A percentile compares a stretch with the other conserved stretches of the same genome.
Evolutionary conservation across 2,113 vertebrate species (phyloP).

Genomic region (Python bivittatus): DNA sequence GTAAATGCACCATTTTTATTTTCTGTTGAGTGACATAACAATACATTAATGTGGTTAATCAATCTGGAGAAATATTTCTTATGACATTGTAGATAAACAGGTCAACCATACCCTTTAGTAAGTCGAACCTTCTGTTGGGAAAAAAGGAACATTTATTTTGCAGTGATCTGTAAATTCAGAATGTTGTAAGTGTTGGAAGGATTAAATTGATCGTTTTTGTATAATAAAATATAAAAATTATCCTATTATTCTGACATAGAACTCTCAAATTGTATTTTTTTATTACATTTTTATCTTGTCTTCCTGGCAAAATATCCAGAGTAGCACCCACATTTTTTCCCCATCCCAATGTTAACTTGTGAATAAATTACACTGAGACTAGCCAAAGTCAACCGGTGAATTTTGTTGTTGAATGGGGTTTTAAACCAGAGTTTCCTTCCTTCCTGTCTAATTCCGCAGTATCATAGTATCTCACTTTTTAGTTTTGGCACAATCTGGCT

Average conservation of each 20-base stretch:
- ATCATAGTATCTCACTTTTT: not conserved
- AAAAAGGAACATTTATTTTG: conserved; percentile 1
- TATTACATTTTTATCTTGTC: not conserved
- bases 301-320: not conserved
- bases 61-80: conserved; percentile 10
- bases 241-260: not conserved
- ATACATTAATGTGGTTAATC: conserved; percentile 26
- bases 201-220: not conserved
- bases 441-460: not conserved
- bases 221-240: not conserved
- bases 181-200: not conserved
- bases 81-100: conserved; percentile 24
- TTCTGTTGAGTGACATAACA: conserved; percentile 17
- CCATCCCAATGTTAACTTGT: not conserved
- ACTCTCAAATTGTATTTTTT: not conserved
- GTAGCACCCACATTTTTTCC: not conserved
- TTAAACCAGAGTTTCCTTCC: not conserved
- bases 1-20: conserved; percentile 14
- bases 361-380: not conserved
- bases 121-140: not conserved
- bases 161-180: conserved; percentile 4
- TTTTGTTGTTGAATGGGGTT: not conserved
- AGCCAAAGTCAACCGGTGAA: not conserved
- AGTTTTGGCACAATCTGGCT: not conserved
- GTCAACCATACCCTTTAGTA: conserved; percentile 4